Evolutionary conservation across 2,797 vertebrate species (phyloP), one percentile per base, ranked within the genome.

Genomic region (Pagetopsis macropterus): DNA sequence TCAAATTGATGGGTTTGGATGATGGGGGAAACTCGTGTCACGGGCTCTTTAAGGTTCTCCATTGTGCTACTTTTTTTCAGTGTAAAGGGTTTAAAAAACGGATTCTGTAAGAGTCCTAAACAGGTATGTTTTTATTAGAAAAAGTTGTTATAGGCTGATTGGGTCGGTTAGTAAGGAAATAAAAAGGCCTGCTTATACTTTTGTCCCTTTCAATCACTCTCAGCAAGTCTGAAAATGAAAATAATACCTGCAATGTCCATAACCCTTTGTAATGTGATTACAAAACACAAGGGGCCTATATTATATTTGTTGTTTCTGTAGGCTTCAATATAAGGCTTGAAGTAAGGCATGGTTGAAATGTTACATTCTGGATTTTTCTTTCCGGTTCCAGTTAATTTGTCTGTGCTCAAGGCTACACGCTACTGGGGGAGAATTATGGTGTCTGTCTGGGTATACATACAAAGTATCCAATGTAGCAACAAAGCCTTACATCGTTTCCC

Each of bases 281-380:
- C 49, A 58, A 54, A 81, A 48, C 46, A 15, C 77, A 64, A 0
- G 0, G 17, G 40, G 13, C n/a, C 45, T 27, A 37, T 60, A 56
- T 71, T 75, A 67, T 14, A 12, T 4, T 5, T 65, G 43, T 10
- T 11, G 37, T 41, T 79, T 70, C 69, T 75, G 15, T 40, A 9
- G 15, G 70, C 51, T 72, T 4, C 61, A 67, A 76, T 48, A 56
- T 71, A 64, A 71, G 77, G 70, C 3, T 3, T 0, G 57, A 84
- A 75, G 75, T 83, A 70, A 72, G 40, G 27, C 46, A 12, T 58
- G 78, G 76, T 37, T 46, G 49, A 58, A 0, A 17, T 71, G 78
- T 82, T 85, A 78, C 75, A 66, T 81, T 86, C 64, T 60, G 68
- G 67, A 85, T 88, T 87, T 81, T 79, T 78, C 82, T 77, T 65